Percentiles rank a stretch among this genome's conserved stretches.
Evolutionary conservation across 2,888 invertebrate species (phyloP).

Genomic region (Gastrophysa polygoni): DNA sequence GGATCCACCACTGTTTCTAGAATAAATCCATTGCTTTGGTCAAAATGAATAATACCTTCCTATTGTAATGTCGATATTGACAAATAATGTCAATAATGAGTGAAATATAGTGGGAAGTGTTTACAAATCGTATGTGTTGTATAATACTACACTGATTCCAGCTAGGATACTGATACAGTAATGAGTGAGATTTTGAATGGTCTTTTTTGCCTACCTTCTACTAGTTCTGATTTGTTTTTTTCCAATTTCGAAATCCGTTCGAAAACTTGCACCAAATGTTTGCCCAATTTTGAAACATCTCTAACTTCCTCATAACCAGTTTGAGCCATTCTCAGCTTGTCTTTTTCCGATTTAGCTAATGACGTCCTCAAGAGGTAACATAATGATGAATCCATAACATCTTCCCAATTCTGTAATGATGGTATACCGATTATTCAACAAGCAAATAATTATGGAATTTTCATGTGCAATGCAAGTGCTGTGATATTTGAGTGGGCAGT

Average conservation of each 20-base stretch:
- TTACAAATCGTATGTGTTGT: too few species aligned
- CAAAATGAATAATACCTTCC: not conserved
- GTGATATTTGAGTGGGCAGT: too few species aligned
- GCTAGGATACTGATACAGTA: too few species aligned
- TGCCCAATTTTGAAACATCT: slow-evolving; percentile 53
- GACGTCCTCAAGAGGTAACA: slow-evolving; percentile 68
- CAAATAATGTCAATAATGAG: too few species aligned
- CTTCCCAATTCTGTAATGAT: slow-evolving; percentile 76
- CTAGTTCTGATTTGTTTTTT: slow-evolving; percentile 13
- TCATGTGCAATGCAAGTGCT: too few species aligned
- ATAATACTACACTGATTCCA: too few species aligned
- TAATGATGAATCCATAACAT: slow-evolving; percentile 71
- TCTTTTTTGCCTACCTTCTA: slow-evolving; percentile 16
- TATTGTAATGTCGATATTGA: too few species aligned
- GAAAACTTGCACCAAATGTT: slow-evolving; percentile 54
- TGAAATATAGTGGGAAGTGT: too few species aligned
- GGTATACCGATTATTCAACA: too few species aligned
- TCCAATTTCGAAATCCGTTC: slow-evolving; percentile 50
- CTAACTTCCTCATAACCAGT: slow-evolving; percentile 57
- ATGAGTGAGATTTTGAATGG: too few species aligned
- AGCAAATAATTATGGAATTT: too few species aligned
- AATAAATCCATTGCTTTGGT: not conserved
- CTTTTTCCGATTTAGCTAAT: slow-evolving; percentile 69
- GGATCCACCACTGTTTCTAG: slow-evolving; percentile 15
- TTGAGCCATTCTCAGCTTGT: slow-evolving; percentile 64